phyloP scores from a whole-genome alignment of 1,140 invertebrate genomes.

The Dreissena polymorpha region DNA sequence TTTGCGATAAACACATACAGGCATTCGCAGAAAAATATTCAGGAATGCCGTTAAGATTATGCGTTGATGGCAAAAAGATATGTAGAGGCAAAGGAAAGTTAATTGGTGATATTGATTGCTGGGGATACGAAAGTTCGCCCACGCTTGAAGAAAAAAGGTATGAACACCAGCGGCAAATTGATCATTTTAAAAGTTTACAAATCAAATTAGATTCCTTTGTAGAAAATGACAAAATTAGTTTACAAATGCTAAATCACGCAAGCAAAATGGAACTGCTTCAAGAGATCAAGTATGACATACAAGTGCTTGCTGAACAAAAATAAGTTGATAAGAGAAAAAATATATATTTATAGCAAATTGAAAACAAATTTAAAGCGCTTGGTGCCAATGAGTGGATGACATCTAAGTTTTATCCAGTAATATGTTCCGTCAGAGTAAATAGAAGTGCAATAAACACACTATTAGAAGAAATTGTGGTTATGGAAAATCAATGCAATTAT shows the following conservation, averaged over 20 bases:
- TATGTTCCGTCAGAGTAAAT: not conserved
- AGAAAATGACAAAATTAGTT: not conserved
- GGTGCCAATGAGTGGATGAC: conserved; percentile 3
- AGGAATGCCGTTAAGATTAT: not conserved
- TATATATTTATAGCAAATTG: not conserved
- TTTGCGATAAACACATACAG: not conserved
- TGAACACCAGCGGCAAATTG: not conserved
- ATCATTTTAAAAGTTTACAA: not conserved
- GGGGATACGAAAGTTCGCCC: not conserved
- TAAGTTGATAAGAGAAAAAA: not conserved
- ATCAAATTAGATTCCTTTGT: not conserved
- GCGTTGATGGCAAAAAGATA: conserved; percentile 20
- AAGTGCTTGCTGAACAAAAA: not conserved
- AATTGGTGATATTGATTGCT: conserved; percentile 12
- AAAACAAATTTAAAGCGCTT: conserved; percentile 6
- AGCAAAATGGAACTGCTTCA: not conserved
- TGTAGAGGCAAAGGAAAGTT: conserved; percentile 1
- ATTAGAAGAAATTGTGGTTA: conserved; percentile 1
- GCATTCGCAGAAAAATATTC: not conserved
- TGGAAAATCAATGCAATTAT: not conserved
- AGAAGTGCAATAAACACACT: not conserved
- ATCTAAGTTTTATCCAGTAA: conserved; percentile 6
- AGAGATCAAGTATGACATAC: not conserved
- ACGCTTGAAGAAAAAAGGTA: not conserved
- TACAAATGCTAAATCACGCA: not conserved